Percentiles rank a stretch among this genome's conserved stretches.
Evolutionary conservation across 2,797 vertebrate genomes (phyloP).

Genomic region (Chromis chromis): DNA sequence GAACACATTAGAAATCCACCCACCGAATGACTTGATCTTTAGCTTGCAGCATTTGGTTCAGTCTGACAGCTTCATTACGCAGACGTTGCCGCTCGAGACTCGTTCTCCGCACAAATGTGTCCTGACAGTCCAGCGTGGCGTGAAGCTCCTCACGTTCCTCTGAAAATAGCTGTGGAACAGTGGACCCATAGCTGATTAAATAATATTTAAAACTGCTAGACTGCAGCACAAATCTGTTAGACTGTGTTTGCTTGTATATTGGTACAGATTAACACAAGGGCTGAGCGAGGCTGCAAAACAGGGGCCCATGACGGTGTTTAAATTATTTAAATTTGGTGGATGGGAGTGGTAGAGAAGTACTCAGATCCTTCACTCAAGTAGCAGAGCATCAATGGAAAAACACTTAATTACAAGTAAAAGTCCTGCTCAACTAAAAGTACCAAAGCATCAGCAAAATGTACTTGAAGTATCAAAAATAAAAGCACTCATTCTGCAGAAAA

Average conservation of each 20-base stretch:
- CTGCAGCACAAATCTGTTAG: background rate
- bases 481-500: no score
- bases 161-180: constrained; percentile 77
- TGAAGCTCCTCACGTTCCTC: constrained; percentile 87
- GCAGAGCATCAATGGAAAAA: background rate
- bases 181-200: constrained; percentile 1
- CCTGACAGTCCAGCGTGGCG: constrained; percentile 85
- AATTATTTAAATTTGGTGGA: background rate
- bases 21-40: constrained; percentile 88
- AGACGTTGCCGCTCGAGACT: constrained; percentile 85
- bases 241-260: background rate
- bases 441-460: no score
- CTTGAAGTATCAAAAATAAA: no score
- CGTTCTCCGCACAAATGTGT: constrained; percentile 79
- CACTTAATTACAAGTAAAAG: background rate
- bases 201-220: background rate
- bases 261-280: background rate
- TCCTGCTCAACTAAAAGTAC: no score
- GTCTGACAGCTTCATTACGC: constrained; percentile 80
- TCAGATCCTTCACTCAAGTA: background rate
- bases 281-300: no score
- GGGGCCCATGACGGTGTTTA: background rate
- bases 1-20: constrained; percentile 22
- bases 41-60: constrained; percentile 78
- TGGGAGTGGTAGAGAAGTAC: background rate